These are phyloP conservation scores for Coenobita brevimanus DNA, from an alignment of 1,140 invertebrate genomes.

Conservation along the genomic window DNA sequence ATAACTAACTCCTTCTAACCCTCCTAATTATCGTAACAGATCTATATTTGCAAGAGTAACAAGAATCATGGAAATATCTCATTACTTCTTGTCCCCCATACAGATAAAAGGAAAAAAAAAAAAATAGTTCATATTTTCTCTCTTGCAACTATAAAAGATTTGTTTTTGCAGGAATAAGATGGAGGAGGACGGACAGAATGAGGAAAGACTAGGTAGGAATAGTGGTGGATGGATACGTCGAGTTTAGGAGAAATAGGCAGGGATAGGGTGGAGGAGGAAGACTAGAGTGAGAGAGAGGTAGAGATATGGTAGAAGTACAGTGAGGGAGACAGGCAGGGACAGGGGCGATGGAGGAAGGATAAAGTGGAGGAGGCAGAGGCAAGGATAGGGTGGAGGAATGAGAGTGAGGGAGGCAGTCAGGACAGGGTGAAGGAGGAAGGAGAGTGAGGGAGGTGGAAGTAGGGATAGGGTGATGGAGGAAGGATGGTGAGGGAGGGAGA, in stretches of 20 bases:
- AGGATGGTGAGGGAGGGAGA: neutral
- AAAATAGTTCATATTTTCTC: too few relatives aligned
- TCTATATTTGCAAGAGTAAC: too few relatives aligned
- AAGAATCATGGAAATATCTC: too few relatives aligned
- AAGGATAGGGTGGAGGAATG: neutral
- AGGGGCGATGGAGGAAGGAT: neutral
- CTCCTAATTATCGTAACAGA: too few relatives aligned
- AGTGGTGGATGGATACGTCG: too few relatives aligned
- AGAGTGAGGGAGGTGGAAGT: neutral
- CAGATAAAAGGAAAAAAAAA: too few relatives aligned
- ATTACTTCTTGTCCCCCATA: too few relatives aligned
- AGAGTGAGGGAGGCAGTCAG: neutral
- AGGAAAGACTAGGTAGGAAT: too few relatives aligned
- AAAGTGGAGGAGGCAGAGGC: neutral
- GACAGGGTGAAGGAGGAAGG: neutral
- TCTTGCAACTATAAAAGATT: too few relatives aligned
- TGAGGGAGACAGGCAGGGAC: neutral
- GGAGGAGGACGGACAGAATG: too few relatives aligned
- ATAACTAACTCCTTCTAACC: too few relatives aligned
- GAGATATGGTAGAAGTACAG: neutral
- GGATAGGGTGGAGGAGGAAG: neutral
- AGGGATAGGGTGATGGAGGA: neutral
- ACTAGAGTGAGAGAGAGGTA: neutral
- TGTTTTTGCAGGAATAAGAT: too few relatives aligned
- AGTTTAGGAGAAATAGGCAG: neutral